Conservation (phyloP, 1,140 invertebrate genomes). For the Anthonomus grandis region DNA sequence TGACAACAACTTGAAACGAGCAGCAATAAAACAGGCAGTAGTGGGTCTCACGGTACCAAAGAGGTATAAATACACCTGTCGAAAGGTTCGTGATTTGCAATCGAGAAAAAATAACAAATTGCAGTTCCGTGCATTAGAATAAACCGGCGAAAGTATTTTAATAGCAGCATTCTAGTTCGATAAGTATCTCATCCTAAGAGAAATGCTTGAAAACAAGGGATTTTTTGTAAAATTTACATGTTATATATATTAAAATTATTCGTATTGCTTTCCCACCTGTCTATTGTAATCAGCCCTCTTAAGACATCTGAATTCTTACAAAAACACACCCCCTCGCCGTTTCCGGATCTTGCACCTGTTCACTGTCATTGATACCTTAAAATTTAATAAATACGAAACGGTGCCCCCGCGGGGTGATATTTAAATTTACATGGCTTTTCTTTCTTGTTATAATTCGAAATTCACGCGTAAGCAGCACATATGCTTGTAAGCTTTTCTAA, state of each 20-base stretch:
- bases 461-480: conserved; percentile 10
- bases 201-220: conserved; percentile 17
- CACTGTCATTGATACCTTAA: conserved; percentile 18
- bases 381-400: conserved; percentile 12
- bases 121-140: conserved; percentile 22
- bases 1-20: too few relatives aligned
- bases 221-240: too few relatives aligned
- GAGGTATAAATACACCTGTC: conserved; percentile 20
- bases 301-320: conserved; percentile 25
- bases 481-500: conserved; percentile 11
- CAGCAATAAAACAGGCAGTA: neutral
- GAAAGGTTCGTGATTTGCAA: conserved; percentile 22
- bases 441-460: conserved; percentile 9
- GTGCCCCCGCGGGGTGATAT: conserved; percentile 11
- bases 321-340: conserved; percentile 20
- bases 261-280: too few relatives aligned
- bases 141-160: conserved; percentile 18
- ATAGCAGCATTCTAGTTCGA: conserved; percentile 16
- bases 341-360: conserved; percentile 22
- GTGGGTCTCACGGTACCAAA: conserved; percentile 12
- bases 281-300: conserved; percentile 17
- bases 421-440: conserved; percentile 18
- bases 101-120: conserved; percentile 20
- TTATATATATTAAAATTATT: too few relatives aligned
- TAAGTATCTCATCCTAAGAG: conserved; percentile 18